Evolutionary conservation across 2,888 invertebrate genomes (phyloP).

Genomic region (Tholera decimalis): DNA sequence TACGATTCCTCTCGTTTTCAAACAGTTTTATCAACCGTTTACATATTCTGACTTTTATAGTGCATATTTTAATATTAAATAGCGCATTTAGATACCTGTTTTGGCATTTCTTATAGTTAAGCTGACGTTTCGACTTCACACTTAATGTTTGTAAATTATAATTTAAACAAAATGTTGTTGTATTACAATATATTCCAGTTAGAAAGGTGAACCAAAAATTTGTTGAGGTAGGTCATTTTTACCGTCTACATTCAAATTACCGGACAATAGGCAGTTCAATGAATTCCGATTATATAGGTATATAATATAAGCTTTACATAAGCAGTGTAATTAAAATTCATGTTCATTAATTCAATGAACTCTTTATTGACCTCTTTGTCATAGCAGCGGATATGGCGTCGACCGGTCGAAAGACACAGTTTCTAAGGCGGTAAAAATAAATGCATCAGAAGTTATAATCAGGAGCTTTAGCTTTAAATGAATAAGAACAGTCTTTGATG

Average conservation of each 20-base stretch:
- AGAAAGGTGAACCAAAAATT: not conserved
- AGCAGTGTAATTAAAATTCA: constrained; percentile 54
- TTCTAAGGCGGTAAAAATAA: constrained; percentile 34
- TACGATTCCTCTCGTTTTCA: not conserved
- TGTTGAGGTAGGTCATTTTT: not conserved
- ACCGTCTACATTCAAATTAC: not conserved
- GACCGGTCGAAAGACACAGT: constrained; percentile 26
- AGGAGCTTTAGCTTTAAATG: constrained; percentile 1
- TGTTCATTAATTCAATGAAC: constrained; percentile 64
- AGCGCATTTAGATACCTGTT: constrained; percentile 35
- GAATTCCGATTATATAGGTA: constrained; percentile 26
- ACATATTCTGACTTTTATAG: constrained; percentile 52
- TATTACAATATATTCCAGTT: not conserved
- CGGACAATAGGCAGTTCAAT: not conserved
- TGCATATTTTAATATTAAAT: constrained; percentile 52
- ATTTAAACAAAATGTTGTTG: constrained; percentile 21
- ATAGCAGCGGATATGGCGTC: constrained; percentile 48
- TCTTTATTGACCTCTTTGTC: constrained; percentile 54
- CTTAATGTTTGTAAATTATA: constrained; percentile 22
- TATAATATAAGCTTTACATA: constrained; percentile 47
- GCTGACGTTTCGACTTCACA: constrained; percentile 29
- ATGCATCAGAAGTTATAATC: constrained; percentile 5
- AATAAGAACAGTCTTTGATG: not conserved
- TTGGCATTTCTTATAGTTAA: constrained; percentile 42
- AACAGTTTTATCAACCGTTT: constrained; percentile 23